A percentile compares a stretch with the other conserved stretches of the same genome.
phyloP scores from a whole-genome alignment of 2,888 invertebrate species.

The Hemicrepidius hirtus region DNA sequence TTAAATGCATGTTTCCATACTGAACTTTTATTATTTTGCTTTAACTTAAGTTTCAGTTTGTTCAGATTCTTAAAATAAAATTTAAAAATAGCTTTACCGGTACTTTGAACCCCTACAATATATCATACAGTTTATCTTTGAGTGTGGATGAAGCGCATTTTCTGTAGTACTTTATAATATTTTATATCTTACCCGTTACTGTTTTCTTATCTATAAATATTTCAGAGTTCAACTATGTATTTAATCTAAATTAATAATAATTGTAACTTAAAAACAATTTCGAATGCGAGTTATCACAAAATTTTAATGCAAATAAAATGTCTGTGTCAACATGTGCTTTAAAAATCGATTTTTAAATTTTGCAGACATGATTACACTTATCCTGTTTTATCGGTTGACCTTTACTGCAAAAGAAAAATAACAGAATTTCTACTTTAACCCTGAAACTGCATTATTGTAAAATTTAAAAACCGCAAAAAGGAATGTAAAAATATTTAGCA shows the following conservation, averaged over 20 bases:
- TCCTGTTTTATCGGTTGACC: not conserved
- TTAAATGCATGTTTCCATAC: not conserved
- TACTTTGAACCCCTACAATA: constrained; percentile 27
- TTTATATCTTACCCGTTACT: not conserved
- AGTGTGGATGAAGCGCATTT: not conserved
- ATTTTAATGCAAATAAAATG: not conserved
- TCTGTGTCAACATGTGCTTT: not conserved
- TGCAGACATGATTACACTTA: not conserved
- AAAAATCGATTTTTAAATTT: not conserved
- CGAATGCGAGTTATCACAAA: not conserved
- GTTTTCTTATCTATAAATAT: not conserved
- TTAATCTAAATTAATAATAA: constrained; percentile 19
- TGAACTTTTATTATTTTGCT: too few relatives aligned
- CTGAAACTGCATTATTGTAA: too few relatives aligned
- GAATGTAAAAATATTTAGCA: too few relatives aligned
- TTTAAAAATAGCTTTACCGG: constrained; percentile 7
- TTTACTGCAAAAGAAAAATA: not conserved
- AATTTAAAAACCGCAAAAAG: too few relatives aligned
- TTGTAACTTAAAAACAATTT: not conserved
- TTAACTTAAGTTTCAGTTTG: not conserved
- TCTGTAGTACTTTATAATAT: not conserved
- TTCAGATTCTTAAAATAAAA: constrained; percentile 15
- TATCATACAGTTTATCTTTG: constrained; percentile 13
- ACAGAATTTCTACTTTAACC: too few relatives aligned
- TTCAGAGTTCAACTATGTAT: constrained; percentile 9